Evolutionary conservation across 2,113 vertebrate species (phyloP).

Genomic region (Ammodytes dubius): DNA sequence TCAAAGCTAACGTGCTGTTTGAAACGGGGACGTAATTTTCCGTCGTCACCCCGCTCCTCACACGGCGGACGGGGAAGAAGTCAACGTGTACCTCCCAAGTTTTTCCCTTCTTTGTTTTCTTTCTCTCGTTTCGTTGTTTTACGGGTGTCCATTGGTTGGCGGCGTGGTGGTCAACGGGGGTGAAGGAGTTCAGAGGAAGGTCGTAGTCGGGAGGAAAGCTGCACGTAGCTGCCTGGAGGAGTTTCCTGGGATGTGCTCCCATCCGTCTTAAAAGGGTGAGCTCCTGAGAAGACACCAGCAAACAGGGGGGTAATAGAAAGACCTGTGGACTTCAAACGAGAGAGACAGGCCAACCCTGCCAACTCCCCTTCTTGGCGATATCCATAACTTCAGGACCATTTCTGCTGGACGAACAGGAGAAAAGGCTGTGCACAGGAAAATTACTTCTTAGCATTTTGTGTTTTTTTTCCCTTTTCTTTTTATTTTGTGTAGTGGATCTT

Average conservation of each 20-base stretch:
- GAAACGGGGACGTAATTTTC: conserved; percentile 36
- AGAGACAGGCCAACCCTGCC: conserved; percentile 1
- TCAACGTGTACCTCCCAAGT: conserved; percentile 21
- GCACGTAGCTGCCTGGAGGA: conserved; percentile 61
- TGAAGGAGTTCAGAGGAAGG: conserved; percentile 83
- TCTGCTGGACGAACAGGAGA: conserved; percentile 31
- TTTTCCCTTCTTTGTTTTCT: conserved; percentile 30
- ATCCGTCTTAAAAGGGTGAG: conserved; percentile 55
- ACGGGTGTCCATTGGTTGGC: conserved; percentile 48
- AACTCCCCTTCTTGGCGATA: conserved; percentile 6
- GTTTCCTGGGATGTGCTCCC: conserved; percentile 78
- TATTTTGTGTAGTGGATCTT: conserved; percentile 1
- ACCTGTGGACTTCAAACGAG: conserved; percentile 71
- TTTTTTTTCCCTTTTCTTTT: too few relatives aligned
- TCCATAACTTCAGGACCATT: conserved; percentile 39
- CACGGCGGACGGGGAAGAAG: background rate
- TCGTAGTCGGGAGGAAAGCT: conserved; percentile 66
- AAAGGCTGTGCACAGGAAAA: background rate
- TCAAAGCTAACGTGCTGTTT: conserved; percentile 57
- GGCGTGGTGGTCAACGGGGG: conserved; percentile 76
- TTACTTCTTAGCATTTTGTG: background rate
- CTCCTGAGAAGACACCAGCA: conserved; percentile 46
- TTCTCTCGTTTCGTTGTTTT: conserved; percentile 32
- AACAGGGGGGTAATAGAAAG: conserved; percentile 34
- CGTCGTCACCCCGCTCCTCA: background rate